phyloP scores from a whole-genome alignment of 2,797 vertebrate species.

The Bradypodion ventrale region DNA sequence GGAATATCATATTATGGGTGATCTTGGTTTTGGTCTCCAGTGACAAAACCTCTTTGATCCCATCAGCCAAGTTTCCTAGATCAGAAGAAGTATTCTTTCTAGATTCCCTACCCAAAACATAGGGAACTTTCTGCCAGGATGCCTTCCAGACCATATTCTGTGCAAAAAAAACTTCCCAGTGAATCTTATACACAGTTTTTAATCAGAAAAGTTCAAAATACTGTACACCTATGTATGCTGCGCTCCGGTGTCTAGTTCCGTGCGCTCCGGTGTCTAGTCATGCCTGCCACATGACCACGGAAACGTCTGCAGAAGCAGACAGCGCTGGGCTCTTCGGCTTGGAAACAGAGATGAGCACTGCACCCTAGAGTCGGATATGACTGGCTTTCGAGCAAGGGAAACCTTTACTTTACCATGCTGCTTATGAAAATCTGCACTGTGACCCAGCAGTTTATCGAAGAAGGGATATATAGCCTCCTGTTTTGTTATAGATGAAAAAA shows the following conservation, averaged over 20 bases:
- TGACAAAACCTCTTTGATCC: neutral
- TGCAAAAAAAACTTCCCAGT: neutral
- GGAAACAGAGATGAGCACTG: too few species aligned
- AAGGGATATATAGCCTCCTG: neutral
- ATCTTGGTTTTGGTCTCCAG: too few species aligned
- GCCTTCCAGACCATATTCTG: neutral
- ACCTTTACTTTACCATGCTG: too few species aligned
- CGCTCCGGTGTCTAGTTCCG: too few species aligned
- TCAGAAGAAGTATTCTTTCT: neutral
- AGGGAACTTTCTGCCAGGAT: neutral
- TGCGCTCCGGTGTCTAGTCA: too few species aligned
- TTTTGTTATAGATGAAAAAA: neutral
- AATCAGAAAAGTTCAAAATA: neutral
- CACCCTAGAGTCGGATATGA: too few species aligned
- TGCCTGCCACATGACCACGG: too few species aligned
- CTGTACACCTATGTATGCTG: neutral
- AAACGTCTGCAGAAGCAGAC: too few species aligned
- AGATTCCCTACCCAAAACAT: neutral
- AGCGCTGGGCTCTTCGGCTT: too few species aligned
- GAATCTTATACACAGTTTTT: neutral
- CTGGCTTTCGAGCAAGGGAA: too few species aligned
- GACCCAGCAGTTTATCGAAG: neutral
- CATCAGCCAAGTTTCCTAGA: neutral
- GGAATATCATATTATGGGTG: too few species aligned
- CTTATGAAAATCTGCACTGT: neutral